Evolutionary conservation across 2,888 invertebrate species (phyloP), one percentile per base, ranked within the genome.

Genomic region (Drosophila flavopinicola): DNA sequence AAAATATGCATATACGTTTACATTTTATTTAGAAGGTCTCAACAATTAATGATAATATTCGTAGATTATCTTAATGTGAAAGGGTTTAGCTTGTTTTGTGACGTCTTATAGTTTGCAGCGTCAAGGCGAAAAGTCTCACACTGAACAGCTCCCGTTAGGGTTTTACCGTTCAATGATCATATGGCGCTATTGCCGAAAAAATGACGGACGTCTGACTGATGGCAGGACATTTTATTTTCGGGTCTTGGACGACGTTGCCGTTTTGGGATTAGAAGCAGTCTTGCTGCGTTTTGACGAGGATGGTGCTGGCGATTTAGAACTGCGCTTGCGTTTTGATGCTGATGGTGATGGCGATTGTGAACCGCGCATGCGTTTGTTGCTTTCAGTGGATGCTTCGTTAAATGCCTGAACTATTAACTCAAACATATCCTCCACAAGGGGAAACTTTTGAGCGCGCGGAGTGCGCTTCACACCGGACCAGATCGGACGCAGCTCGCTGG

Each of bases 381-480:
- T n/a, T 3, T 20, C 38, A 17, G 7, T 17, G 1, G 56, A 3
- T 1, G 25, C 17, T 2, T 53, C 53, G 10, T 15, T 37, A 5
- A 61, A 33, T 0, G 52, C 23, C 9, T 44, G 13, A 0, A 51
- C 23, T 7, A 79, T 78, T 44, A 52, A 20, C 10, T 52, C 7
- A 11, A 38, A 63, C 24, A 82, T 38, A 5, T 51, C 65, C 11
- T 87, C 84, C 1, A 75, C 27, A 33, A 65, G n/a, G 10, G 90
- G 90, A 63, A 90, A 90, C 58, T 90, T 90, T 32, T 85, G 71
- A 7, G 88, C 88, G 38, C 90, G 87, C 17, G 90, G 90, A 24
- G 89, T 89, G 5, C 88, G 88, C 30, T 90, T 89, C 0, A 90
- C 49, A 2, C 90, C 90, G 3, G 90, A 83, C 90, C 90, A 90